Percentiles rank a stretch among this genome's conserved stretches.
These are phyloP conservation scores for Hemicentrotus pulcherrimus DNA, from an alignment of 35 echinoderm and acorn worm species.

Conservation along the genomic window DNA sequence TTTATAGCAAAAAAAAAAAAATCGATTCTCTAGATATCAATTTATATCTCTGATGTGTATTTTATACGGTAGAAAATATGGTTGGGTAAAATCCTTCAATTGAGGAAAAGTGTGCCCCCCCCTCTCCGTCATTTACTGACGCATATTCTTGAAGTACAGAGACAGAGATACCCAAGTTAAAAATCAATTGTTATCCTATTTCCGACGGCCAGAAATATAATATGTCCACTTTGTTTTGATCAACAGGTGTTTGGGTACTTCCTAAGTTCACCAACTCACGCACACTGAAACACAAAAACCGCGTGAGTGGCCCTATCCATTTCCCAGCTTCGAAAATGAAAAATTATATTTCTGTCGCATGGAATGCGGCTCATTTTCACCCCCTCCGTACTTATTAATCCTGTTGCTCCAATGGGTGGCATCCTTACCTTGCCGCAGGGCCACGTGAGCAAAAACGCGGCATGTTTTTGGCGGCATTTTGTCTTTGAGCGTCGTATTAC, in stretches of 20 bases:
- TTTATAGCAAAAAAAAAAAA: too few relatives aligned
- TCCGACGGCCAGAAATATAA: not conserved
- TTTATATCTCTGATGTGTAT: too few relatives aligned
- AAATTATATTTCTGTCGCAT: not conserved
- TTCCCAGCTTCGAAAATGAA: not conserved
- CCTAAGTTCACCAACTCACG: not conserved
- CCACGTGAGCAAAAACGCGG: not conserved
- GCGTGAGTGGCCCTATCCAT: not conserved
- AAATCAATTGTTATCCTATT: not conserved
- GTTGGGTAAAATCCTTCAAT: too few relatives aligned
- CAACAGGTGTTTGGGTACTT: not conserved
- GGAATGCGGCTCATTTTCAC: not conserved
- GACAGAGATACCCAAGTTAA: not conserved
- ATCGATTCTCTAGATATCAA: too few relatives aligned
- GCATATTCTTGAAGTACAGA: not conserved
- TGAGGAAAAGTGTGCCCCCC: too few relatives aligned
- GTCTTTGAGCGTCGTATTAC: conserved; percentile 1
- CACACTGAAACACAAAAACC: not conserved
- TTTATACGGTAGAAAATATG: too few relatives aligned
- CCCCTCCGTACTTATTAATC: not conserved
- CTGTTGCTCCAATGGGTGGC: not conserved
- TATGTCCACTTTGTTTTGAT: not conserved
- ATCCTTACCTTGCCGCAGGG: not conserved
- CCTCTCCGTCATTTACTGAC: not conserved
- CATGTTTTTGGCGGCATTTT: conserved; percentile 10